Conservation (phyloP, 2,888 invertebrate species). For the Trichogramma dendrolimi region DNA sequence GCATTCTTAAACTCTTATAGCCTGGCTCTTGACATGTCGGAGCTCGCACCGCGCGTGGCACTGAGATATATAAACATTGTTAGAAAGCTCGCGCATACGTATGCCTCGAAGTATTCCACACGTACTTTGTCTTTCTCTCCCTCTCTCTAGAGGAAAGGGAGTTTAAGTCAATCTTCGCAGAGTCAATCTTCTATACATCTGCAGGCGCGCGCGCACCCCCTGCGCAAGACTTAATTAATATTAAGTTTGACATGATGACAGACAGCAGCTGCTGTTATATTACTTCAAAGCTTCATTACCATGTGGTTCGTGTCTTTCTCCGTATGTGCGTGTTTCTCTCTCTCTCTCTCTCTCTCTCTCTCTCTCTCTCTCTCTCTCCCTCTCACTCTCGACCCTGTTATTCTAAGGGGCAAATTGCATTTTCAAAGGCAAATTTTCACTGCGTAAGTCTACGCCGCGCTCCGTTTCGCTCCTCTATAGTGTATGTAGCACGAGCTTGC, state of each 20-base stretch:
- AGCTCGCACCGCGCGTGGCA: too few relatives aligned
- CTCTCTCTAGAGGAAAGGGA: neutral
- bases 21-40: too few relatives aligned
- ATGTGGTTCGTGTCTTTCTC: too few relatives aligned
- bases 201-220: too few relatives aligned
- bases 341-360: neutral
- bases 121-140: conserved; percentile 3
- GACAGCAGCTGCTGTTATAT: too few relatives aligned
- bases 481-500: too few relatives aligned
- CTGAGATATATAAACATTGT: neutral
- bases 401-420: conserved; percentile 29
- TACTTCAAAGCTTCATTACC: too few relatives aligned
- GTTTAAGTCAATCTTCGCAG: neutral
- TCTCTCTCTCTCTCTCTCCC: conserved; percentile 22
- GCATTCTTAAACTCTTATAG: too few relatives aligned
- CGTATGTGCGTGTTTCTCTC: neutral
- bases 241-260: too few relatives aligned
- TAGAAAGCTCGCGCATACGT: conserved; percentile 3
- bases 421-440: neutral
- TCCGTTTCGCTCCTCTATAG: too few relatives aligned
- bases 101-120: neutral
- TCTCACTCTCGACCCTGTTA: conserved; percentile 28
- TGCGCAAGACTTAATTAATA: too few relatives aligned
- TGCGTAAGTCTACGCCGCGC: too few relatives aligned
- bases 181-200: neutral